Evolutionary conservation across 2,888 invertebrate species (phyloP).

Genomic region (Thereva unica): DNA sequence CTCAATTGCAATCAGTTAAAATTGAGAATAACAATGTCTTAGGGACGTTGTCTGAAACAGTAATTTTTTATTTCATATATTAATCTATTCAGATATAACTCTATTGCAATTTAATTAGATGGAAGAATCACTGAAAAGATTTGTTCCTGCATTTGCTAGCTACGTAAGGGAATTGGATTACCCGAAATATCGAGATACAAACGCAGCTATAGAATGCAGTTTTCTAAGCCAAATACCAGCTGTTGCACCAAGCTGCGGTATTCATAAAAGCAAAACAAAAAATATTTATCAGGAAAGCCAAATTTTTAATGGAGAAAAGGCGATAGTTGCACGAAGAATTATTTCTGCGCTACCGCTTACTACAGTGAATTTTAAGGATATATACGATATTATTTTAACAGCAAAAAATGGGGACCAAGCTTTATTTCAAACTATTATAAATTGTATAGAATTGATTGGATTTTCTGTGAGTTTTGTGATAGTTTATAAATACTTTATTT

Average conservation of each 20-base stretch:
- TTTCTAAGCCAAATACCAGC: slow-evolving; percentile 29
- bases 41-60: not conserved
- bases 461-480: slow-evolving; percentile 35
- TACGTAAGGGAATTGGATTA: slow-evolving; percentile 33
- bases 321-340: slow-evolving; percentile 29
- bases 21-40: not conserved
- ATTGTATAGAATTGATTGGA: slow-evolving; percentile 34
- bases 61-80: not conserved
- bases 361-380: not conserved
- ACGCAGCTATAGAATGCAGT: slow-evolving; percentile 35
- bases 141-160: not conserved
- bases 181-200: slow-evolving; percentile 38
- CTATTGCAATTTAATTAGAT: slow-evolving; percentile 5
- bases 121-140: not conserved
- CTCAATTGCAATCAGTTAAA: slow-evolving; percentile 19
- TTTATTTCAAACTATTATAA: slow-evolving; percentile 29
- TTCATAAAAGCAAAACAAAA: slow-evolving; percentile 4
- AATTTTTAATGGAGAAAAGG: slow-evolving; percentile 38
- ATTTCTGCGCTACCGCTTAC: slow-evolving; percentile 35
- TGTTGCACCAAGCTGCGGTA: not conserved
- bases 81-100: not conserved
- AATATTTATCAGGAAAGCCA: slow-evolving; percentile 30
- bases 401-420: slow-evolving; percentile 8
- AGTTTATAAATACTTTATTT: not conserved
- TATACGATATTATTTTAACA: not conserved